phyloP scores from a whole-genome alignment of 2,797 vertebrate genomes.

The Sibirionetta formosa region DNA sequence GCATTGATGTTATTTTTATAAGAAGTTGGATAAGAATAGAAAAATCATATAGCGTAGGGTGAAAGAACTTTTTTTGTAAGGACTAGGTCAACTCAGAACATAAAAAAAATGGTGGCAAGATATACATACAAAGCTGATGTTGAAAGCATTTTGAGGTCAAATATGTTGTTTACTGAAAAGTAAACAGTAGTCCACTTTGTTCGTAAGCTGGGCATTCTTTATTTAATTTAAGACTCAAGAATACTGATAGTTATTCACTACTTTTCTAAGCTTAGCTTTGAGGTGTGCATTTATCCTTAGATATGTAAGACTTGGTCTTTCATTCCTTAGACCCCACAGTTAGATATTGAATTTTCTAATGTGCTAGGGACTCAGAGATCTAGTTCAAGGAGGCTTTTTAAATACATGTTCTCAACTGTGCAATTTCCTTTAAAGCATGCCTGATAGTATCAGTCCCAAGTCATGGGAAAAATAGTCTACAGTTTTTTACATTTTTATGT shows the following conservation, averaged over 20 bases:
- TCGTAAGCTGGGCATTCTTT: not conserved
- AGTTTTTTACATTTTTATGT: not conserved
- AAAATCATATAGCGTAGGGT: not conserved
- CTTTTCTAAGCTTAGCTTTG: not conserved
- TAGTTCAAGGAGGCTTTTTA: not conserved
- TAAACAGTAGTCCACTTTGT: not conserved
- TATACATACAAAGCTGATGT: not conserved
- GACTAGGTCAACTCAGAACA: not conserved
- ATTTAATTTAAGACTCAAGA: not conserved
- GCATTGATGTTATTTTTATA: slow-evolving; percentile 6
- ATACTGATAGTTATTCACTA: not conserved
- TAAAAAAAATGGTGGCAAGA: not conserved
- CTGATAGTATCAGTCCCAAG: slow-evolving; percentile 26
- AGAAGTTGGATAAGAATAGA: not conserved
- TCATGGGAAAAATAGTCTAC: slow-evolving; percentile 10
- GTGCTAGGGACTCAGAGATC: not conserved
- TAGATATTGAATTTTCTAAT: not conserved
- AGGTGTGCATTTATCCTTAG: not conserved
- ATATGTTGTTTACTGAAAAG: not conserved
- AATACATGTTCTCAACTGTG: not conserved
- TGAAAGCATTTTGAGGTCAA: not conserved
- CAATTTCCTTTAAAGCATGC: slow-evolving; percentile 47
- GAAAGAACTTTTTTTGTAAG: not conserved
- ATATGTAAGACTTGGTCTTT: not conserved
- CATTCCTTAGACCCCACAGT: not conserved